Percentiles rank a stretch among this genome's conserved stretches.
These are phyloP conservation scores for Papilio glaucus DNA, from an alignment of 1,140 invertebrate genomes.

Conservation along the genomic window DNA sequence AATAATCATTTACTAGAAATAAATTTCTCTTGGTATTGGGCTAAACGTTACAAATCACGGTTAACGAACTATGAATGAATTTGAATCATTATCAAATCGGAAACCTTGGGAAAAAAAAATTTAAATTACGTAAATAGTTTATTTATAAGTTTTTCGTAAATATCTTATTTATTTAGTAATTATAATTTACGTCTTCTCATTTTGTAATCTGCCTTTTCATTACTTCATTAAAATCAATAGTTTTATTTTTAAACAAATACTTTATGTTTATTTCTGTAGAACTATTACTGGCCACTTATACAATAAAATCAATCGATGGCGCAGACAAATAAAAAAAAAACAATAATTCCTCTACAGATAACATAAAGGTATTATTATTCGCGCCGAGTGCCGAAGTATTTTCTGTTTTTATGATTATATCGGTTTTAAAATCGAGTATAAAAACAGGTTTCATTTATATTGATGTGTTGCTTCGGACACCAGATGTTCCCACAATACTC, in stretches of 20 bases:
- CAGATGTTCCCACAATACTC: neutral
- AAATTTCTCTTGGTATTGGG: neutral
- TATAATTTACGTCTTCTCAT: too few species aligned
- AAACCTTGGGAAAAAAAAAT: neutral
- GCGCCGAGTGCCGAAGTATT: neutral
- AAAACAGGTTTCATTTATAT: neutral
- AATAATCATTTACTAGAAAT: neutral
- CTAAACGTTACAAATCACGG: neutral
- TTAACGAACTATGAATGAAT: neutral
- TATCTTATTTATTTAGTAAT: neutral
- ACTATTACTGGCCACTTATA: neutral
- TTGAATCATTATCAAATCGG: too few species aligned
- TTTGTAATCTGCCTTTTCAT: too few species aligned
- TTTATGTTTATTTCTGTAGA: neutral
- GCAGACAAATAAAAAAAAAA: neutral
- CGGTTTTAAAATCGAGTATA: constrained; percentile 5
- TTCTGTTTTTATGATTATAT: constrained; percentile 10
- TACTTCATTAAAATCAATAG: too few species aligned
- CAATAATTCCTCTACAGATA: neutral
- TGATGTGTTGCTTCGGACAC: neutral
- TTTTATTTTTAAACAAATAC: too few species aligned
- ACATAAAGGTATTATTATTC: neutral
- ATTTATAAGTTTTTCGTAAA: neutral
- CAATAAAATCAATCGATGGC: neutral
- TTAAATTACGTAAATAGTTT: neutral